These are phyloP conservation scores for Stegophylla sp. DNA, from an alignment of 2,888 invertebrate species.

Conservation along the genomic window DNA sequence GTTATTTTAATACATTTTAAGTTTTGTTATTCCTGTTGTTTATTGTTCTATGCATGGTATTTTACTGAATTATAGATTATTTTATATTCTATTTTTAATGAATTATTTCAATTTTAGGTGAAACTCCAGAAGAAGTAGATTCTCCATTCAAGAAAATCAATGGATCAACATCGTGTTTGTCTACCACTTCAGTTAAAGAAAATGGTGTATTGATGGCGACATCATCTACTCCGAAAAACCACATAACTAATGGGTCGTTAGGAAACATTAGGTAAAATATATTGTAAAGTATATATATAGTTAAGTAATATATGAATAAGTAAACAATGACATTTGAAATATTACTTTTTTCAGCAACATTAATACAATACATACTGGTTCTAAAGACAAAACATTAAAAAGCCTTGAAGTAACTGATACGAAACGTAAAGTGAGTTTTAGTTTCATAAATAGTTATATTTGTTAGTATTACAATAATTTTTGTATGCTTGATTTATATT, in stretches of 20 bases:
- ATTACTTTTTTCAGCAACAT: conserved; percentile 21
- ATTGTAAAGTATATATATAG: background rate
- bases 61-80: background rate
- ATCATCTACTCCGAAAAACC: conserved; percentile 44
- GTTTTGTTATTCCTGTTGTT: background rate
- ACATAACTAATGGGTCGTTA: conserved; percentile 37
- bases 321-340: background rate
- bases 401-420: conserved; percentile 48
- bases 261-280: conserved; percentile 48
- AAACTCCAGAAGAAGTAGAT: conserved; percentile 51
- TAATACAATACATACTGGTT: conserved; percentile 4
- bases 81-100: background rate
- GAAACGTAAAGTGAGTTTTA: conserved; percentile 59
- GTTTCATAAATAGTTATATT: background rate
- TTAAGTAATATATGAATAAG: too few species aligned
- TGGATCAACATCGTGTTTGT: conserved; percentile 37
- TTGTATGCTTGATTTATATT: background rate
- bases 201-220: conserved; percentile 32
- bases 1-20: background rate
- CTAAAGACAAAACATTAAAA: conserved; percentile 26
- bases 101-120: conserved; percentile 38
- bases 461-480: background rate
- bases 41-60: conserved; percentile 28
- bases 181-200: conserved; percentile 34
- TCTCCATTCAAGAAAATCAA: conserved; percentile 54